phyloP scores from a whole-genome alignment of 1,140 invertebrate genomes.

The Subanguina moxae region DNA sequence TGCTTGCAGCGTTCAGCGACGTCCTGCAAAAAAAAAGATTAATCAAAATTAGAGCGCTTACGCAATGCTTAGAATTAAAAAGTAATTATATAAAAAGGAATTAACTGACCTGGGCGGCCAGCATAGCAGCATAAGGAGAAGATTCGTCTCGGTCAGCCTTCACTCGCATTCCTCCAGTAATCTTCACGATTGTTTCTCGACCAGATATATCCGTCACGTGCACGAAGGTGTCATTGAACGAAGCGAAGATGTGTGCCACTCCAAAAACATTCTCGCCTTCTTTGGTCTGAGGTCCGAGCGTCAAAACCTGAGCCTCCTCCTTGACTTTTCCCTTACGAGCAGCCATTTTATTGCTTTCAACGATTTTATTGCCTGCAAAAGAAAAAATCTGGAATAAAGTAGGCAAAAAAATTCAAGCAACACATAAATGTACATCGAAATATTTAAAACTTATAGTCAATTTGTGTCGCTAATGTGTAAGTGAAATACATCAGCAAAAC shows the following conservation, averaged over 20 bases:
- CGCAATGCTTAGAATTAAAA: too few relatives aligned
- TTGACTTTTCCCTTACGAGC: constrained; percentile 92
- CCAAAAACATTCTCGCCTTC: constrained; percentile 97
- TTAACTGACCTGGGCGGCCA: constrained; percentile 78
- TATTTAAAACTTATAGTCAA: too few relatives aligned
- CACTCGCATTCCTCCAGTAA: constrained; percentile 99
- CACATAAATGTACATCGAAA: too few relatives aligned
- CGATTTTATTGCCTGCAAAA: neutral
- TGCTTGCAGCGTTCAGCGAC: constrained; percentile 97
- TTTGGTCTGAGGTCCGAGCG: constrained; percentile 89
- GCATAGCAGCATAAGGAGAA: constrained; percentile 99
- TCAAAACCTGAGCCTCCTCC: constrained; percentile 92
- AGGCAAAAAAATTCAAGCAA: too few relatives aligned
- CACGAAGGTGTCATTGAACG: constrained; percentile 99
- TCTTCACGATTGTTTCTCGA: constrained; percentile 90
- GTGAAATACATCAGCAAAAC: too few relatives aligned
- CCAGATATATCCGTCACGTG: constrained; percentile 98
- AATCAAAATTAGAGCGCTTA: too few relatives aligned
- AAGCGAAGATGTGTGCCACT: constrained; percentile 98
- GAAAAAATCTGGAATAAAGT: neutral
- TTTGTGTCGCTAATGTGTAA: too few relatives aligned
- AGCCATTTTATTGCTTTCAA: constrained; percentile 64
- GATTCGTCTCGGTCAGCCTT: constrained; percentile 99
- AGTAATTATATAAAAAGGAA: too few relatives aligned
- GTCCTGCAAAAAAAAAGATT: constrained; percentile 64